Evolutionary conservation across 2,113 vertebrate species (phyloP), one percentile per base, ranked within the genome.

Genomic region (Tetraodon nigroviridis): DNA sequence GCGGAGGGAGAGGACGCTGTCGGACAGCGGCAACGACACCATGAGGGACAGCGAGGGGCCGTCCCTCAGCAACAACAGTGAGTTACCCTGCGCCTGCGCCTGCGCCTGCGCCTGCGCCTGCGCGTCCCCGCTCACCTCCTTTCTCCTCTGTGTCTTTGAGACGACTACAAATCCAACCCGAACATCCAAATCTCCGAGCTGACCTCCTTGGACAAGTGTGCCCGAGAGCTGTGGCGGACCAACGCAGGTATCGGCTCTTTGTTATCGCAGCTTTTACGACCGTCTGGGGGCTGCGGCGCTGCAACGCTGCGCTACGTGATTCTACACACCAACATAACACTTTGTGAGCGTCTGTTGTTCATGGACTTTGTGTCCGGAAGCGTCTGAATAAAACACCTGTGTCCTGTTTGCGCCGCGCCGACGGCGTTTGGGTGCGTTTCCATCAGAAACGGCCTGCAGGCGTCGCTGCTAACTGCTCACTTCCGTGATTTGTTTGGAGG

Each of bases 131-230:
- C 16, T 68, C 11, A 7, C 53, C 21, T 55, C 29, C 11, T 52
- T 53, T 7, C 17, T 13, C 53, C 13, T 32, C 17, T 55, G 15
- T 75, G 37, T 70, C 24, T n/a, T 58, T 8, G 27, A 88, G 86
- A 87, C 64, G 84, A 87, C 73, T 86, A 80, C 73, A 84, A 81
- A 44, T 84, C 81, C 86, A 90, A 92, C 59, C 78, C 94, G 67
- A 90, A 93, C 0, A 92, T 98, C 80, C 92, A 95, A 15, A 98
- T 98, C 61, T 98, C 96, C 0, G 91, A 94, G 45, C 91, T 94
- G 86, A 95, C 93, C 0, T 81, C 92, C 0, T 92, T 94, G 41
- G 96, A 98, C 66, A 81, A 90, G 74, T 86, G 89, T 62, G 96
- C 95, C 78, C 85, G 96, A 84, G 90, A 94, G n/a, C 92, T 98